A percentile compares a stretch with the other conserved stretches of the same genome.
These are phyloP conservation scores for Poecilia gillii DNA, from an alignment of 2,797 vertebrate species.

Conservation along the genomic window DNA sequence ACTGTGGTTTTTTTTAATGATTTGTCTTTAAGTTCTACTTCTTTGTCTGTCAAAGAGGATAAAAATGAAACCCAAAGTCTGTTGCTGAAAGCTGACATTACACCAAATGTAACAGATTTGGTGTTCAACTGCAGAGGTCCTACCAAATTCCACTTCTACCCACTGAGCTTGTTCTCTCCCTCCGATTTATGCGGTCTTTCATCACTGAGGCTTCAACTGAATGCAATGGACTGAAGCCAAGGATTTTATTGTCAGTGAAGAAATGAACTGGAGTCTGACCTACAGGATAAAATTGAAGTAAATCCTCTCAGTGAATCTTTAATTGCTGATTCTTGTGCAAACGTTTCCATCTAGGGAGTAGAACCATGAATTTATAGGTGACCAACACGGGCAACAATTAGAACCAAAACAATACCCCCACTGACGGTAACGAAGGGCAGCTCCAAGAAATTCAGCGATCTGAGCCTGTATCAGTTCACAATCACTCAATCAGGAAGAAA, in stretches of 20 bases:
- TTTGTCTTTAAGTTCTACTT: neutral
- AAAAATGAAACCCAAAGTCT: neutral
- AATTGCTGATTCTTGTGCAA: slow-evolving; percentile 43
- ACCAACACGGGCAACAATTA: slow-evolving; percentile 49
- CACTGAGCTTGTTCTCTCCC: neutral
- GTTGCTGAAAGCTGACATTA: neutral
- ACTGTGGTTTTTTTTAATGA: neutral
- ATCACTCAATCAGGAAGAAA: slow-evolving; percentile 54
- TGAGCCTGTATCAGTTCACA: slow-evolving; percentile 47
- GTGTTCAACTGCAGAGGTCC: slow-evolving; percentile 9
- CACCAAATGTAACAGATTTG: neutral
- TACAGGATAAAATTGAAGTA: slow-evolving; percentile 22
- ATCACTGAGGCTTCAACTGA: neutral
- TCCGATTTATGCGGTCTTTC: neutral
- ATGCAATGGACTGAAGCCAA: slow-evolving; percentile 4
- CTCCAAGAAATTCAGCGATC: slow-evolving; percentile 29
- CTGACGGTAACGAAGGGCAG: neutral
- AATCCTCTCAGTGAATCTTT: slow-evolving; percentile 35
- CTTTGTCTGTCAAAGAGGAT: neutral
- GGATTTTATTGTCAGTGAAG: slow-evolving; percentile 2
- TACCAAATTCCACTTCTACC: neutral
- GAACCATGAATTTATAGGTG: slow-evolving; percentile 29
- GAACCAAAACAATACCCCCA: slow-evolving; percentile 45
- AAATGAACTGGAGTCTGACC: slow-evolving; percentile 6
- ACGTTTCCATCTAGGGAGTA: slow-evolving; percentile 37